Evolutionary conservation across 2,888 invertebrate species (phyloP).

Genomic region (Trichogramma evanescens): DNA sequence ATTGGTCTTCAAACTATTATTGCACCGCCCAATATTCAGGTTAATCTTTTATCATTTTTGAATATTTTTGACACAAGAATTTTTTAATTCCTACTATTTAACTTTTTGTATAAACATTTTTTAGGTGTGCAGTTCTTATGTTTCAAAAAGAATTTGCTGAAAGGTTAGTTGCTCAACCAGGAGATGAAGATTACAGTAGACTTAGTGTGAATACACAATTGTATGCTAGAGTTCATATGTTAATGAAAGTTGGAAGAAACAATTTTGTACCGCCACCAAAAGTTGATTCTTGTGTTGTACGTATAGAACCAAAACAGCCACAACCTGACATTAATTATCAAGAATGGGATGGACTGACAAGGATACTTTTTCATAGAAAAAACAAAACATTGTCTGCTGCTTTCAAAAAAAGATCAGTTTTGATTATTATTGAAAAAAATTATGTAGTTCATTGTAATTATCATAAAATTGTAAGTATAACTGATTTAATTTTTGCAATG

Average conservation of each 20-base stretch:
- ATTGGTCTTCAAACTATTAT: conserved; percentile 85
- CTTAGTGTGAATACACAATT: conserved; percentile 95
- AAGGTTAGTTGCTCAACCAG: conserved; percentile 90
- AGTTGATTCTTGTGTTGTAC: conserved; percentile 96
- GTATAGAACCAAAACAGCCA: conserved; percentile 95
- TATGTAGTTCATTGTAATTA: conserved; percentile 82
- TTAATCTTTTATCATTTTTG: conserved; percentile 21
- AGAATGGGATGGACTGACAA: conserved; percentile 97
- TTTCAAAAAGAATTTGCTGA: conserved; percentile 99
- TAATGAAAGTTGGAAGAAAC: conserved; percentile 98
- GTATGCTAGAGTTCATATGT: conserved; percentile 85
- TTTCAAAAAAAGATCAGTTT: conserved; percentile 79
- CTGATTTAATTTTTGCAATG: no score
- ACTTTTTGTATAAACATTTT: conserved; percentile 33
- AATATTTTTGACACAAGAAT: neutral
- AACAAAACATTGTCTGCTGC: conserved; percentile 90
- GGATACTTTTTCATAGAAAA: conserved; percentile 91
- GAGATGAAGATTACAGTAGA: conserved; percentile 93
- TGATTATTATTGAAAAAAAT: conserved; percentile 83
- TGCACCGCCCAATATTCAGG: conserved; percentile 57
- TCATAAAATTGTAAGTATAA: conserved; percentile 62
- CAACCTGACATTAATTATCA: conserved; percentile 92
- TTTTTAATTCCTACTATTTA: neutral
- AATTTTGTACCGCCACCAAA: conserved; percentile 98
- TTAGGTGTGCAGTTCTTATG: conserved; percentile 95